These are phyloP conservation scores for Lacanobia oleracea DNA, from an alignment of 2,888 invertebrate genomes.

Conservation along the genomic window DNA sequence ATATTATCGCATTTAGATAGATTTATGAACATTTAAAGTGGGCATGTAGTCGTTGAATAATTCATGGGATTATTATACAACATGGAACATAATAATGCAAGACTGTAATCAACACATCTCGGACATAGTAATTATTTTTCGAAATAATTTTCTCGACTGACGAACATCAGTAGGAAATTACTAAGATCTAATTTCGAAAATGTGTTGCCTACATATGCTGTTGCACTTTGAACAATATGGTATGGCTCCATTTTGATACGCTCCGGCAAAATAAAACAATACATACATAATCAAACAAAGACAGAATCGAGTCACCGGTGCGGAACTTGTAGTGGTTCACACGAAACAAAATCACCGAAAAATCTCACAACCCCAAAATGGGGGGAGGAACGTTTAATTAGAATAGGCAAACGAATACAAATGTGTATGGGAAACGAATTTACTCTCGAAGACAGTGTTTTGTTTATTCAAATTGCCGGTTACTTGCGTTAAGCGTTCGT, in stretches of 20 bases:
- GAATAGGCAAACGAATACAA: constrained; percentile 82
- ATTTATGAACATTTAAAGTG: constrained; percentile 48
- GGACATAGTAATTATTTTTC: not conserved
- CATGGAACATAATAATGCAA: constrained; percentile 3
- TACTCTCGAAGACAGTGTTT: constrained; percentile 66
- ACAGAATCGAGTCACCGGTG: constrained; percentile 73
- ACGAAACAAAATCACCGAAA: constrained; percentile 85
- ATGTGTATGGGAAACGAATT: constrained; percentile 86
- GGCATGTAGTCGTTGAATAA: constrained; percentile 32
- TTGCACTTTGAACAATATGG: constrained; percentile 45
- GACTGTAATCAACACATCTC: constrained; percentile 13
- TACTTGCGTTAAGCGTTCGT: constrained; percentile 38
- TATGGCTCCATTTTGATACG: constrained; percentile 50
- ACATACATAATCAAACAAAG: constrained; percentile 74
- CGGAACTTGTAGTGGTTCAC: constrained; percentile 83
- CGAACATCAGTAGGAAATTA: not conserved
- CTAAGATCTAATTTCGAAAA: constrained; percentile 14
- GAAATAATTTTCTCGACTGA: not conserved
- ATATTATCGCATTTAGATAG: constrained; percentile 62
- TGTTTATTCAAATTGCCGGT: constrained; percentile 52
- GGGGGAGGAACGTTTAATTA: constrained; percentile 84
- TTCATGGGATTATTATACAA: constrained; percentile 21
- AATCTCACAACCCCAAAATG: constrained; percentile 74
- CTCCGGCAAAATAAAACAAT: constrained; percentile 64
- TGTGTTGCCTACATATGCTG: not conserved